These are phyloP conservation scores for Calosoma granatense DNA, from an alignment of 1,140 invertebrate species.

Conservation along the genomic window DNA sequence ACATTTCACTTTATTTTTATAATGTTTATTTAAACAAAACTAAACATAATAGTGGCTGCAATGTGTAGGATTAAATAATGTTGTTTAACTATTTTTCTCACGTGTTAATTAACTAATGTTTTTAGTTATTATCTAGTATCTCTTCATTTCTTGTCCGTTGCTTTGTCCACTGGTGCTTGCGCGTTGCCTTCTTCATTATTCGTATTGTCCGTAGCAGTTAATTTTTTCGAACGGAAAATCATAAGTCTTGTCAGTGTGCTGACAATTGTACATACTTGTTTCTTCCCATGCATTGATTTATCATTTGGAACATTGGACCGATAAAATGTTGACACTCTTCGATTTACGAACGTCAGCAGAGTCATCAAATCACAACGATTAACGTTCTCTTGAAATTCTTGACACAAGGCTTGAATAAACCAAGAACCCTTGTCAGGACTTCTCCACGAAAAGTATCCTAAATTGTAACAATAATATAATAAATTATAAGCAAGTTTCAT, in stretches of 20 bases:
- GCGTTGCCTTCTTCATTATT: no score
- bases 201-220: not conserved
- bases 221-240: not conserved
- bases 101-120: not conserved
- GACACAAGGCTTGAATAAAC: constrained; percentile 60
- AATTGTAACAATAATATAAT: constrained; percentile 15
- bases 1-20: no score
- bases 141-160: no score
- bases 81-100: constrained; percentile 11
- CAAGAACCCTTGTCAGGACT: constrained; percentile 57
- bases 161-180: not conserved
- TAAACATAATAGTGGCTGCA: no score
- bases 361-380: constrained; percentile 46
- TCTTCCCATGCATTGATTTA: constrained; percentile 49
- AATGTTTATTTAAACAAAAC: no score
- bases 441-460: constrained; percentile 58
- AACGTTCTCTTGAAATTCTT: constrained; percentile 41
- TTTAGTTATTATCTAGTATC: no score
- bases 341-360: constrained; percentile 55
- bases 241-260: constrained; percentile 49
- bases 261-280: constrained; percentile 61
- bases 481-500: constrained; percentile 6
- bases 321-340: constrained; percentile 49
- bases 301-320: constrained; percentile 46
- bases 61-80: no score